Percentiles rank a stretch among this genome's conserved stretches.
Evolutionary conservation across 2,113 vertebrate species (phyloP).

Genomic region (Hylia prasina): DNA sequence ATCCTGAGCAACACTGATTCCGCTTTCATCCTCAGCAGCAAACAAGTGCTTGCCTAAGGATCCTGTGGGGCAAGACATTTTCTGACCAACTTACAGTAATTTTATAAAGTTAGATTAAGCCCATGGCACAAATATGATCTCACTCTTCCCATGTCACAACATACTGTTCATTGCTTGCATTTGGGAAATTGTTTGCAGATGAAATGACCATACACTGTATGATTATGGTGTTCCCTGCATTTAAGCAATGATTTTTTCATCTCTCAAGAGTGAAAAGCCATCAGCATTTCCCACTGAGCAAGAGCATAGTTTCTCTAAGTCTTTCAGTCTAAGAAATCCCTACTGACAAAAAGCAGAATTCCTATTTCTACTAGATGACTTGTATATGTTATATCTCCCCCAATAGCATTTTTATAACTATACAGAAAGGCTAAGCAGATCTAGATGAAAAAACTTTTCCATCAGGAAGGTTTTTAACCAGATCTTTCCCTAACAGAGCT

Average conservation of each 20-base stretch:
- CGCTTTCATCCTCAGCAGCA: neutral
- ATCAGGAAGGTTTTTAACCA: neutral
- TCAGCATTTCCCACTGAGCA: neutral
- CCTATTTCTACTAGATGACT: neutral
- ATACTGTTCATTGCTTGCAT: neutral
- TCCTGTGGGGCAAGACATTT: neutral
- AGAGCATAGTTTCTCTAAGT: neutral
- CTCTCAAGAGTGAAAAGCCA: neutral
- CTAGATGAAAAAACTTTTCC: neutral
- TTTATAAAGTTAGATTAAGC: neutral
- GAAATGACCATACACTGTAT: neutral
- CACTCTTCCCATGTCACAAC: neutral
- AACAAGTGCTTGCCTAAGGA: neutral
- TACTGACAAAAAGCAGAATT: neutral
- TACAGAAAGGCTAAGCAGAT: neutral
- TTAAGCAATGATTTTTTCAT: neutral
- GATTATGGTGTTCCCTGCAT: neutral
- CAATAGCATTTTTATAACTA: neutral
- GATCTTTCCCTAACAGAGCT: neutral
- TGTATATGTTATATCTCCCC: neutral
- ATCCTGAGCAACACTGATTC: neutral
- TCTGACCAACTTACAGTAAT: neutral
- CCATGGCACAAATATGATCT: neutral
- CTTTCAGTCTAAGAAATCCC: neutral
- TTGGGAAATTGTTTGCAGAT: neutral